Percentiles rank a stretch among this genome's conserved stretches.
These are phyloP conservation scores for Climacteris rufus DNA, from an alignment of 2,113 vertebrate genomes.

Conservation along the genomic window DNA sequence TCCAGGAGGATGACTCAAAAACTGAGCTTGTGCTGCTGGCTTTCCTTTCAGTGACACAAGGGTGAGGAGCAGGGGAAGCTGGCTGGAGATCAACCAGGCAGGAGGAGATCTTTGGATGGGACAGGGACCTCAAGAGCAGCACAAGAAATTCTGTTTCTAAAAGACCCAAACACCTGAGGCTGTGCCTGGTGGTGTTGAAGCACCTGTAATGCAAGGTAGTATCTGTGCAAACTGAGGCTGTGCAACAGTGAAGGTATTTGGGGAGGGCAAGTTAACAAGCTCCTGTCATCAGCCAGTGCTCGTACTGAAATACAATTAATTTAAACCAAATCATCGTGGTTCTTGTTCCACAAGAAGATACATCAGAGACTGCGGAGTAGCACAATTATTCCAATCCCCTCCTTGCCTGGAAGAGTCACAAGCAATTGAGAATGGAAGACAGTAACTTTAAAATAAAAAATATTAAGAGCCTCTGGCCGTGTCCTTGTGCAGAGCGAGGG, in stretches of 20 bases:
- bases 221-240: not conserved
- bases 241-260: not conserved
- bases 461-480: not conserved
- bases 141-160: not conserved
- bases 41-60: not conserved
- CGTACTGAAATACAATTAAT: not conserved
- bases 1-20: not conserved
- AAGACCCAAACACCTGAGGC: not conserved
- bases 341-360: slow-evolving; percentile 3
- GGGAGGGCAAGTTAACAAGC: not conserved
- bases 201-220: not conserved
- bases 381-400: not conserved
- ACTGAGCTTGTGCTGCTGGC: not conserved
- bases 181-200: not conserved
- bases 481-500: not conserved
- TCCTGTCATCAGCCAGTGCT: not conserved
- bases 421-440: slow-evolving; percentile 17
- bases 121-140: rapidly evolving
- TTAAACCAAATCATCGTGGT: not conserved
- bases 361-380: not conserved
- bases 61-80: not conserved
- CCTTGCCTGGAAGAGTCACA: not conserved
- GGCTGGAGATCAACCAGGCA: not conserved
- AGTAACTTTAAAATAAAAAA: not conserved
- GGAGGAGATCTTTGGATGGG: not conserved